phyloP scores from a whole-genome alignment of 2,797 vertebrate genomes.

The Ceryle rudis region DNA sequence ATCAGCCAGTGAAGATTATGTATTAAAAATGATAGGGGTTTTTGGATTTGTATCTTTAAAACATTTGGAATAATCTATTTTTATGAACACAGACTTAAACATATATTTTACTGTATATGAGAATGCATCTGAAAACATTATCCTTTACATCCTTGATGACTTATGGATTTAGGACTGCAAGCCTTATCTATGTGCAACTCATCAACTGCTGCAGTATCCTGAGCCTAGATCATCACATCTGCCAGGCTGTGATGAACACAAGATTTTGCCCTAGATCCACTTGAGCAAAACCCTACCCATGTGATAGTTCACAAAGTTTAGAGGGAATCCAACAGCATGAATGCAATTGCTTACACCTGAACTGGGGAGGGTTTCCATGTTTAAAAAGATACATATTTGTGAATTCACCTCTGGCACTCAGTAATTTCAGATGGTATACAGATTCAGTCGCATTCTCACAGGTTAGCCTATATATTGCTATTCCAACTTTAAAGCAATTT shows the following conservation, averaged over 20 bases:
- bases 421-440: background rate
- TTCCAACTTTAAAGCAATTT: background rate
- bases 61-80: background rate
- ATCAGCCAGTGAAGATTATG: background rate
- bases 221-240: background rate
- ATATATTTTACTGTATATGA: background rate
- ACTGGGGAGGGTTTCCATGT: background rate
- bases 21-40: background rate
- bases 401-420: background rate
- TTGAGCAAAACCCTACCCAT: background rate
- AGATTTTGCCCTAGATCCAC: background rate
- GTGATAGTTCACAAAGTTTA: background rate
- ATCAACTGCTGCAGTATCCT: background rate
- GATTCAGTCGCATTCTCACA: background rate
- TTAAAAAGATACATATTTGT: background rate
- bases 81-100: background rate
- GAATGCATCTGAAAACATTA: background rate
- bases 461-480: background rate
- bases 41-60: background rate
- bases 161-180: background rate
- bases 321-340: background rate
- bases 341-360: background rate
- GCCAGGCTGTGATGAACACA: background rate
- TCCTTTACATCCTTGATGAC: background rate
- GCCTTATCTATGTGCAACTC: background rate